Evolutionary conservation across 1,140 invertebrate species (phyloP), one percentile per base, ranked within the genome.

Genomic region (Rhyacophila brunnea): DNA sequence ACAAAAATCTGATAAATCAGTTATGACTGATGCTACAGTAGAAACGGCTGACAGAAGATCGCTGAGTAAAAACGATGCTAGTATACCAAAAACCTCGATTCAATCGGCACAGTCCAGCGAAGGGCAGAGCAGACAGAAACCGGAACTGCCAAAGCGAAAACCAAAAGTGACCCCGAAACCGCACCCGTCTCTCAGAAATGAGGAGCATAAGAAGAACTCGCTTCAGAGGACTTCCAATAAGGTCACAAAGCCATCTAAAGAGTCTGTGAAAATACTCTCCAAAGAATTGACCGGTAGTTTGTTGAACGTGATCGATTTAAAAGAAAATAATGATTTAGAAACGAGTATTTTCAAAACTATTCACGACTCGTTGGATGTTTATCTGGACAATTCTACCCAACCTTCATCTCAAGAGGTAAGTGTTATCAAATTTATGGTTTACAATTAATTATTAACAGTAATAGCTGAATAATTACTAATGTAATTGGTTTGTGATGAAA

Each of bases 71-170:
- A 28, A 28, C 9, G 9, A 28, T 28, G 23, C 23, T 28, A 28
- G 23, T 9, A 28, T 9, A 28, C 23, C 23, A 28, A 28, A 28
- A 9, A 3, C 23, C 23, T 28, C 23, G 23, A 9, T 9, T 28
- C 23, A 28, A 28, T 28, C 23, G 23, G 9, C 23, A 9, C 23
- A 5, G 23, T 28, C 23, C 9, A 5, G 4, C 9, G 23, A 28
- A 28, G 23, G 23, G n/a, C 14, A 32, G 7, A 19, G 7, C 13
- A 46, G 19, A 43, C 58, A 54, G 32, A 64, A 64, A 44, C 62
- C 62, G 11, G 58, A 51, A 38, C 54, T 64, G 11, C 62, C 58
- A 1, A 64, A 60, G 57, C 28, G 58, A 43, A 64, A 64, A 45
- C 62, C 62, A 13, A 64, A 64, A 45, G 18, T 64, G 2, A 54